A percentile compares a stretch with the other conserved stretches of the same genome.
Conservation (phyloP, 2,113 vertebrate genomes). For the Epinephelus cyanopodus region DNA sequence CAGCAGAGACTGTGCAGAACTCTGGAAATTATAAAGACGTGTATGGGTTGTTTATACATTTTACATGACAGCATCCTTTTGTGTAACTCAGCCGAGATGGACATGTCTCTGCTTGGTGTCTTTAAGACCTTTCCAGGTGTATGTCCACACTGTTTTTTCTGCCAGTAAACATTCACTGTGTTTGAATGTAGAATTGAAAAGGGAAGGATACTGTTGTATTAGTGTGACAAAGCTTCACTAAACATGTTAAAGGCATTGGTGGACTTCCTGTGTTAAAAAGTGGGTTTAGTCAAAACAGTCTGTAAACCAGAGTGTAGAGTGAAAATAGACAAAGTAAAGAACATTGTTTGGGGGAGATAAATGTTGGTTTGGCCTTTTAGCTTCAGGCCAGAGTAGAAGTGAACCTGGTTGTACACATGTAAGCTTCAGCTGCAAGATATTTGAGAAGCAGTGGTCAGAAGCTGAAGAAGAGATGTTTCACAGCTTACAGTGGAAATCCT, state of each 20-base stretch:
- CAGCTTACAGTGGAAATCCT: background rate
- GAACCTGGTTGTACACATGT: background rate
- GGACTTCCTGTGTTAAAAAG: background rate
- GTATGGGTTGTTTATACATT: background rate
- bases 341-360: background rate
- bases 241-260: background rate
- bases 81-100: background rate
- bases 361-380: background rate
- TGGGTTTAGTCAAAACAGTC: background rate
- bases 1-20: background rate
- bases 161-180: conserved; percentile 13
- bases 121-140: conserved; percentile 30
- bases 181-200: background rate
- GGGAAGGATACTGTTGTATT: conserved; percentile 6
- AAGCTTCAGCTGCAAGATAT: background rate
- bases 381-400: background rate
- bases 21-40: background rate
- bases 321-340: background rate
- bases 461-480: background rate
- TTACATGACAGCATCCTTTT: background rate
- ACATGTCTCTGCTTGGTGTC: conserved; percentile 29
- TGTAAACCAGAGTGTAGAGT: too few species aligned
- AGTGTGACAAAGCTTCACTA: background rate
- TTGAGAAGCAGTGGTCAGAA: background rate
- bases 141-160: conserved; percentile 22